These are phyloP conservation scores for Aproaerema taeniolella DNA, from an alignment of 2,888 invertebrate species.

Conservation along the genomic window DNA sequence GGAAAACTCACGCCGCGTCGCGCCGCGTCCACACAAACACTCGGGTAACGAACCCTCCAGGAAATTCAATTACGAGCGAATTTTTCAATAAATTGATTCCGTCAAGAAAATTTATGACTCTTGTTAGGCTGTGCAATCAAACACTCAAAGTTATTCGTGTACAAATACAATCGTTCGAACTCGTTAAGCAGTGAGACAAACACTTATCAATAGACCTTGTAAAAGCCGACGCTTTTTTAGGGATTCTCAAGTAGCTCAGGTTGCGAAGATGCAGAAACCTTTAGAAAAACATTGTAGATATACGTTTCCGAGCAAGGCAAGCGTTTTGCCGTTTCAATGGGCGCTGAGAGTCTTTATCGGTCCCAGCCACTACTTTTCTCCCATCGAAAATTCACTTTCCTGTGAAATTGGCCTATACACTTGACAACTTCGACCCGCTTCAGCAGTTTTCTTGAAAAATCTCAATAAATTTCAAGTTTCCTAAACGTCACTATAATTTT, in stretches of 20 bases:
- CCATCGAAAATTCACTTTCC: background rate
- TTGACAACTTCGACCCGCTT: background rate
- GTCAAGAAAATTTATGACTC: constrained; percentile 4
- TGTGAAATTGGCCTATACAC: constrained; percentile 1
- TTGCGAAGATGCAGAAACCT: too few species aligned
- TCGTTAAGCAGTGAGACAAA: too few species aligned
- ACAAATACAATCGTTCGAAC: too few species aligned
- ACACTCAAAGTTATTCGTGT: background rate
- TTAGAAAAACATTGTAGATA: too few species aligned
- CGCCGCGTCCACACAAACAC: constrained; percentile 5
- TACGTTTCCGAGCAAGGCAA: background rate
- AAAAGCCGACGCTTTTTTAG: too few species aligned
- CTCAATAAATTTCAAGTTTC: too few species aligned
- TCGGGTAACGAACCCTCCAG: constrained; percentile 6
- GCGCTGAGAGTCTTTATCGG: constrained; percentile 6
- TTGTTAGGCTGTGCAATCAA: constrained; percentile 3
- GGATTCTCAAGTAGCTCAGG: too few species aligned
- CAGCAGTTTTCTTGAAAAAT: too few species aligned
- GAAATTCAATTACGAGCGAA: constrained; percentile 12
- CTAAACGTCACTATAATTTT: too few species aligned
- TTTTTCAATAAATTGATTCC: constrained; percentile 15
- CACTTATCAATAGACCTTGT: too few species aligned
- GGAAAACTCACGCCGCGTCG: constrained; percentile 1
- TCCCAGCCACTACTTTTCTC: background rate
- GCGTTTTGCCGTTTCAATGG: constrained; percentile 1